A percentile compares a stretch with the other conserved stretches of the same genome.
Conservation (phyloP, 2,113 vertebrate species). For the Formicarius rufipectus region DNA sequence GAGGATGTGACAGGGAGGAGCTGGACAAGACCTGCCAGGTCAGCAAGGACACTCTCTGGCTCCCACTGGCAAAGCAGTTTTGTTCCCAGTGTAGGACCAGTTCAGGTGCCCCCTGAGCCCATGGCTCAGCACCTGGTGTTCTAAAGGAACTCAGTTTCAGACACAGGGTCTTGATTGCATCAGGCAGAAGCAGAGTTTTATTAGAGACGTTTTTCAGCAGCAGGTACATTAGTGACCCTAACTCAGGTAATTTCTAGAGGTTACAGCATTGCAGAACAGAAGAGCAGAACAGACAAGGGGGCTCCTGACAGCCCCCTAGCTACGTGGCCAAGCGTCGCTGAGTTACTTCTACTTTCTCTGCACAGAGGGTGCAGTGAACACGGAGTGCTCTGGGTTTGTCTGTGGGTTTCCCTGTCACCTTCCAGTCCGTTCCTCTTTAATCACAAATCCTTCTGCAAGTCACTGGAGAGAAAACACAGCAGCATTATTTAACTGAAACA, state of each 20-base stretch:
- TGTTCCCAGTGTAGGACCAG: background rate
- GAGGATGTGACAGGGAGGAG: background rate
- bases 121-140: background rate
- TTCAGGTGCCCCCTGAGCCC: background rate
- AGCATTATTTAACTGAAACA: background rate
- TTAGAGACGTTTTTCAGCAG: constrained; percentile 33
- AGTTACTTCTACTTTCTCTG: constrained; percentile 38
- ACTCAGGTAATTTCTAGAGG: constrained; percentile 24
- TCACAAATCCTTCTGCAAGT: constrained; percentile 65
- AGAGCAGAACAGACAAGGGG: constrained; percentile 9
- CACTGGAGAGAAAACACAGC: constrained; percentile 2
- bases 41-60: background rate
- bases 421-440: background rate
- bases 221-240: constrained; percentile 8
- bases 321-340: constrained; percentile 29
- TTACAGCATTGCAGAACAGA: background rate
- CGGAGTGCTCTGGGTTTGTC: background rate
- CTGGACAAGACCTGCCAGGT: background rate
- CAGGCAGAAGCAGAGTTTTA: constrained; percentile 66
- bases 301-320: background rate
- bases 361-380: background rate
- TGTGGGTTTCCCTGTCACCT: constrained; percentile 2
- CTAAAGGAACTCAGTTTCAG: background rate
- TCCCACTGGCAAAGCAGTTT: background rate
- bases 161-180: constrained; percentile 46